phyloP scores from a whole-genome alignment of 2,113 vertebrate species.

The Silurus meridionalis region DNA sequence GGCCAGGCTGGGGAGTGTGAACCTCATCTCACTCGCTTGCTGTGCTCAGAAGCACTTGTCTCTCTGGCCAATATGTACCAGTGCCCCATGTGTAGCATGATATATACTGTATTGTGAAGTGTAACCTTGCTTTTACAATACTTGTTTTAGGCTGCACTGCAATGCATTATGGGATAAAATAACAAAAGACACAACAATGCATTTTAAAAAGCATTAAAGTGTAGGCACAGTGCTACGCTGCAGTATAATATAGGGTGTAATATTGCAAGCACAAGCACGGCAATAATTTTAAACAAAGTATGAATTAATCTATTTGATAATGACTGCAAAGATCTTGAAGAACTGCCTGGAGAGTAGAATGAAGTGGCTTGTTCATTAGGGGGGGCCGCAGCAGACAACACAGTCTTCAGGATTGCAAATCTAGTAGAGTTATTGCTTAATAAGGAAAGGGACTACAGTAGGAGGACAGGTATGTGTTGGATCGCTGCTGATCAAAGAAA shows the following conservation, averaged over 20 bases:
- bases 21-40: slow-evolving; percentile 2
- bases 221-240: background rate
- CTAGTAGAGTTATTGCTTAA: slow-evolving; percentile 67
- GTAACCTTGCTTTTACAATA: slow-evolving; percentile 28
- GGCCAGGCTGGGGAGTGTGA: background rate
- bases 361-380: slow-evolving; percentile 49
- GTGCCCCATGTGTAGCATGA: background rate
- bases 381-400: slow-evolving; percentile 42
- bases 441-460: slow-evolving; percentile 56
- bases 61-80: slow-evolving; percentile 13
- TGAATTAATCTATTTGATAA: slow-evolving; percentile 49
- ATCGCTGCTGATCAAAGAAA: slow-evolving; percentile 50
- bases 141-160: background rate
- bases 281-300: slow-evolving; percentile 29
- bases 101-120: slow-evolving; percentile 20
- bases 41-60: slow-evolving; percentile 33
- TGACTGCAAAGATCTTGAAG: slow-evolving; percentile 51
- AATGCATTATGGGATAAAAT: background rate
- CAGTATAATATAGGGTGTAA: slow-evolving; percentile 8
- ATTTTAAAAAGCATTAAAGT: background rate
- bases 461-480: slow-evolving; percentile 58
- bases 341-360: slow-evolving; percentile 40
- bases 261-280: slow-evolving; percentile 12
- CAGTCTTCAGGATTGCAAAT: slow-evolving; percentile 62
- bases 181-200: background rate